These are phyloP conservation scores for Oophaga sylvatica DNA, from an alignment of 2,797 vertebrate genomes.

Conservation along the genomic window DNA sequence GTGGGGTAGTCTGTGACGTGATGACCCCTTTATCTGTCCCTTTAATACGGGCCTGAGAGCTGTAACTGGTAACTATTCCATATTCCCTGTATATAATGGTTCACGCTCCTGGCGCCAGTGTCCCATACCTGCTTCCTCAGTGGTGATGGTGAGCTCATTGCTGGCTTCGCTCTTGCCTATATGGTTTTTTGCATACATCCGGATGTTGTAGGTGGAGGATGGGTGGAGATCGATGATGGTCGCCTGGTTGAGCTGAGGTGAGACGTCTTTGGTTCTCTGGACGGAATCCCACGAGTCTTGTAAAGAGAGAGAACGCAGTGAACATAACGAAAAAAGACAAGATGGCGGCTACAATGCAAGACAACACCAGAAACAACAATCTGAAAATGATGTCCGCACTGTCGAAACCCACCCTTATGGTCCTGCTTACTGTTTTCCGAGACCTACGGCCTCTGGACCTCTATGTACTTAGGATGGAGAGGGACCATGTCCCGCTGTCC, in stretches of 20 bases:
- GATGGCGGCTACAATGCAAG: neutral
- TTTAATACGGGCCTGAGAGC: too few relatives aligned
- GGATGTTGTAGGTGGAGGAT: constrained; percentile 98
- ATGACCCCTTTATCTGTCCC: too few relatives aligned
- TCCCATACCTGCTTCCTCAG: constrained; percentile 92
- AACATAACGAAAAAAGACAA: neutral
- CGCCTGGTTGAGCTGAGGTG: constrained; percentile 97
- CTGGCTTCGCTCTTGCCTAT: constrained; percentile 97
- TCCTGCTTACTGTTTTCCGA: too few relatives aligned
- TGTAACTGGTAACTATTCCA: too few relatives aligned
- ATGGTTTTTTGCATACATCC: constrained; percentile 98
- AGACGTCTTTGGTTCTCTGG: constrained; percentile 98
- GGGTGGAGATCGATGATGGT: constrained; percentile 98
- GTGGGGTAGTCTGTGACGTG: too few relatives aligned
- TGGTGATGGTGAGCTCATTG: constrained; percentile 98
- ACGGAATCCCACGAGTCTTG: constrained; percentile 95
- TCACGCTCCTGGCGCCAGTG: neutral
- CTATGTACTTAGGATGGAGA: too few relatives aligned
- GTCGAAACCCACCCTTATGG: too few relatives aligned
- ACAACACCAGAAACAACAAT: too few relatives aligned
- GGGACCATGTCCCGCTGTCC: too few relatives aligned
- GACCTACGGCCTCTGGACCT: too few relatives aligned
- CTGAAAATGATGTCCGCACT: too few relatives aligned
- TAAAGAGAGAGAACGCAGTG: neutral
- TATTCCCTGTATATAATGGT: neutral